Evolutionary conservation across 2,888 invertebrate genomes (phyloP), one percentile per base, ranked within the genome.

Genomic region (Hymenopus coronatus): DNA sequence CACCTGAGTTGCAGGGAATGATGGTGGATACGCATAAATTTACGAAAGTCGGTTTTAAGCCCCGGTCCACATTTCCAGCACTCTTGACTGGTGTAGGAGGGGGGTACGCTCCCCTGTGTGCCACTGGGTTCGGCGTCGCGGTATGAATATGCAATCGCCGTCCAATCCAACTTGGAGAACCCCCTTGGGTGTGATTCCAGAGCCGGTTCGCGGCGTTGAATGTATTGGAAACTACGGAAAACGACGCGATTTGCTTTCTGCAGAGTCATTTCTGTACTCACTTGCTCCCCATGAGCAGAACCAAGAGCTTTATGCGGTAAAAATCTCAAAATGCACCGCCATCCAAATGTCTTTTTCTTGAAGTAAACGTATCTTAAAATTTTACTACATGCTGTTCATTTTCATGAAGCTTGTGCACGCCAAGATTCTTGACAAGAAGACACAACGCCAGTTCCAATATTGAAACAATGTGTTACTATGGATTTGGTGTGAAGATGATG

Each of bases 121-220:
- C 86, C 86, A 86, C 86, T 70, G 27, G 28, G 28, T 28, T 70
- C 33, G 27, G 54, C 40, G 15, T 27, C 70, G 86, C 20, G 70
- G 86, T 86, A 86, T 86, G 86, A 86, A 86, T 86, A 86, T 86
- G 86, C 86, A 86, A 86, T 86, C 86, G 40, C 86, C 85, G 54
- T 70, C 86, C 54, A 86, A 86, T 86, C 86, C 86, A 86, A 86
- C 70, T 86, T 86, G 86, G 27, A 27, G 46, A 28, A 30, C 70
- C 70, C 86, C 86, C 86, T 86, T 25, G 86, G 54, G 86, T 28
- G 70, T 70, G 86, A 86, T 86, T 86, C 86, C 28, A 14, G 86
- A 70, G 54, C 54, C 54, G 54, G 54, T 70, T 70, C 54, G 54
- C 54, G 54, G 54, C 54, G 54, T 3, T 70, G 54, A 70, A 70